Conservation (phyloP, 2,797 vertebrate genomes). For the Gymnopithys bicolor region DNA sequence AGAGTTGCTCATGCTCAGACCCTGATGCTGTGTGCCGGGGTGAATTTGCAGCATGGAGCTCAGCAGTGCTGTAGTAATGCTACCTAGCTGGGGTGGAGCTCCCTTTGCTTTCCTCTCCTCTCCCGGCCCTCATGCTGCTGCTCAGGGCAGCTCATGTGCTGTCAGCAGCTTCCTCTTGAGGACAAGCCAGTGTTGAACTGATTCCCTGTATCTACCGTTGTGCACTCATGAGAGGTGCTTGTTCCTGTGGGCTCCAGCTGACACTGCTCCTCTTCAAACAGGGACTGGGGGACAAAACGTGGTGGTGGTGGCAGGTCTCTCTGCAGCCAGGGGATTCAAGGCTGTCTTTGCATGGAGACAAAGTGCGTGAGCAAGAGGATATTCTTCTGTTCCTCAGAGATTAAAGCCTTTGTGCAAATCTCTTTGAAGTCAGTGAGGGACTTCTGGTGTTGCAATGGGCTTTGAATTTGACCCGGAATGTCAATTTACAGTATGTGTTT, state of each 20-base stretch:
- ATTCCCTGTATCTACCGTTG: background rate
- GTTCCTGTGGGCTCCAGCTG: background rate
- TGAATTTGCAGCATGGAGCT: background rate
- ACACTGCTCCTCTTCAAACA: background rate
- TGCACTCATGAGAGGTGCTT: background rate
- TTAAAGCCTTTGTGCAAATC: background rate
- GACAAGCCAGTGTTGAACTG: background rate
- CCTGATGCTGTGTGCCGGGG: background rate
- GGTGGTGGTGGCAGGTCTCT: background rate
- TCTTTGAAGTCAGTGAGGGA: background rate
- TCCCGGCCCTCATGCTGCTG: rapidly evolving
- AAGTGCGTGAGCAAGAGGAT: background rate
- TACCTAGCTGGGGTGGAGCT: background rate
- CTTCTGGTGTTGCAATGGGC: background rate
- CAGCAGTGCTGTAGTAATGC: rapidly evolving
- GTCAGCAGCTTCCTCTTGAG: background rate
- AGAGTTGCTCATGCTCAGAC: rapidly evolving
- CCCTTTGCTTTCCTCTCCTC: background rate
- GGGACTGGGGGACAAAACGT: rapidly evolving
- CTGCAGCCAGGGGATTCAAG: rapidly evolving
- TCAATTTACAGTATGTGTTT: background rate
- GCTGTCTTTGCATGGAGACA: background rate
- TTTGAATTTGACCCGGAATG: background rate
- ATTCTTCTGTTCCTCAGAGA: background rate
- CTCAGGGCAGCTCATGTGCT: background rate